phyloP scores from a whole-genome alignment of 2,797 vertebrate species.

The Trematomus bernacchii region DNA sequence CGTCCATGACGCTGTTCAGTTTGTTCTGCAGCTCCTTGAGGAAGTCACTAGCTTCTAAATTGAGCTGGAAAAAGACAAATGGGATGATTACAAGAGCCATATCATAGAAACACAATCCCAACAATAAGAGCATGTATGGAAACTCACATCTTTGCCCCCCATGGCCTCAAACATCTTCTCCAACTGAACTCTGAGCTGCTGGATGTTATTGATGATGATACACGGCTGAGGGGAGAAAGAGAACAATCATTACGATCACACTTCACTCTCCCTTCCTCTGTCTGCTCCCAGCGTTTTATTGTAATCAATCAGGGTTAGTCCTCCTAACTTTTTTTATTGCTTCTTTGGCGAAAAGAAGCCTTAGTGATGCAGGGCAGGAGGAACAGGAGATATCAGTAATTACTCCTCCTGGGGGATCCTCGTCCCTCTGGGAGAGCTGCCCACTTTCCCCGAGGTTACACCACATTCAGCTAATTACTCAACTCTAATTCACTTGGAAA shows the following conservation, averaged over 20 bases:
- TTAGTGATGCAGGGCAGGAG: constrained; percentile 53
- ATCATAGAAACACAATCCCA: not conserved
- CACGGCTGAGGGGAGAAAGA: constrained; percentile 85
- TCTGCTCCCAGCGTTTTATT: constrained; percentile 39
- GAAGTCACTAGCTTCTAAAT: constrained; percentile 96
- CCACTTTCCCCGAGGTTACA: constrained; percentile 43
- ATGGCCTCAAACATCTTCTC: constrained; percentile 99
- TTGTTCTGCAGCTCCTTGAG: constrained; percentile 98
- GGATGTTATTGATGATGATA: constrained; percentile 99
- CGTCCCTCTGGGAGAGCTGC: constrained; percentile 65
- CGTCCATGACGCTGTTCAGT: constrained; percentile 96
- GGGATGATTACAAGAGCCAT: constrained; percentile 2
- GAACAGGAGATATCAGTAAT: constrained; percentile 63
- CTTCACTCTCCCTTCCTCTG: constrained; percentile 3
- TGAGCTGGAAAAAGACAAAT: constrained; percentile 84
- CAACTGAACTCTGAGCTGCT: constrained; percentile 95
- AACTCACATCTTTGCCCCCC: constrained; percentile 94
- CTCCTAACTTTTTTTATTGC: constrained; percentile 59
- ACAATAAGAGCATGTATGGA: constrained; percentile 4
- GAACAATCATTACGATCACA: constrained; percentile 36
- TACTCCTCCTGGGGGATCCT: constrained; percentile 55
- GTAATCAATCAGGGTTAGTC: constrained; percentile 66
- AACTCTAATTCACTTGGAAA: constrained; percentile 71
- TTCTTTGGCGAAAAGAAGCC: constrained; percentile 53
- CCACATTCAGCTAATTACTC: constrained; percentile 76